Evolutionary conservation across 2,113 vertebrate genomes (phyloP).

Genomic region (Trogon surrucura): DNA sequence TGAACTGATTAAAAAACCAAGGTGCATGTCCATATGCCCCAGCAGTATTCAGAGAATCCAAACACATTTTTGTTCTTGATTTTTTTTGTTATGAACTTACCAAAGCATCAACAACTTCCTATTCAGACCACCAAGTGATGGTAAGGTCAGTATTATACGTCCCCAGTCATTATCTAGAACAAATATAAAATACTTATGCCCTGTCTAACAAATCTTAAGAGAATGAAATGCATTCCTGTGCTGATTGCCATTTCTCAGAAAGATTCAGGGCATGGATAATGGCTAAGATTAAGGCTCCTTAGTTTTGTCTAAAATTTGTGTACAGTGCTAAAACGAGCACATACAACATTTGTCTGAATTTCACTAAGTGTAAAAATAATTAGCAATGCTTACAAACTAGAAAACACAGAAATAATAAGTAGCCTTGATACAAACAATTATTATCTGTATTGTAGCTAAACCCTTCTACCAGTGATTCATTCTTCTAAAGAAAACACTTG

Average conservation of each 20-base stretch:
- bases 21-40: too few species aligned
- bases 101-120: background rate
- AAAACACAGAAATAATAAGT: background rate
- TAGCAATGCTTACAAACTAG: background rate
- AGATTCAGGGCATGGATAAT: background rate
- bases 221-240: background rate
- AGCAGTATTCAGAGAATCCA: background rate
- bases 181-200: background rate
- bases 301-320: background rate
- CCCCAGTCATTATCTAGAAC: background rate
- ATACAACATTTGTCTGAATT: background rate
- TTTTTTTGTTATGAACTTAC: background rate
- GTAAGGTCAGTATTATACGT: background rate
- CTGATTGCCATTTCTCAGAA: background rate
- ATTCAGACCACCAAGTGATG: background rate
- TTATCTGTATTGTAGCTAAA: background rate
- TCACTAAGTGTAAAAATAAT: background rate
- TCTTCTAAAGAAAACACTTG: background rate
- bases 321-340: accelerated
- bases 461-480: background rate
- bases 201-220: background rate
- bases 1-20: background rate
- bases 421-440: too few species aligned
- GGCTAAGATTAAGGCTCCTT: background rate
- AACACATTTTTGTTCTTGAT: background rate